These are phyloP conservation scores for Trileptium ribeirensis DNA, from an alignment of 2,888 invertebrate species.

Conservation along the genomic window DNA sequence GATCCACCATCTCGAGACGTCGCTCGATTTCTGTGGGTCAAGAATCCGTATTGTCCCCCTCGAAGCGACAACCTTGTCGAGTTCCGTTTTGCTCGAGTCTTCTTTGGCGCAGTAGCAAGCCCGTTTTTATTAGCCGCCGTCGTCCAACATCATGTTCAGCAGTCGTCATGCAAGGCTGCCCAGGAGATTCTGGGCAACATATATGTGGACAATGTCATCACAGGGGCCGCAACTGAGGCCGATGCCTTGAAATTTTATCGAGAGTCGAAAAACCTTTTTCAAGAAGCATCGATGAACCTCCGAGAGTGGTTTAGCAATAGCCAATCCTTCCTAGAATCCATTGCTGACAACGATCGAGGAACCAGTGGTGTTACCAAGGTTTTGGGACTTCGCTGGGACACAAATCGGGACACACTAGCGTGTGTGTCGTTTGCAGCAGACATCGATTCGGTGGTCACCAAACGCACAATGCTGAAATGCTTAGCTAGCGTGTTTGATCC, in stretches of 20 bases:
- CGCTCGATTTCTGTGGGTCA: slow-evolving; percentile 31
- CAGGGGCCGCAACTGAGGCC: not conserved
- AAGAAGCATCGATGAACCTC: not conserved
- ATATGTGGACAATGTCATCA: slow-evolving; percentile 31
- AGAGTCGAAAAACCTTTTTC: not conserved
- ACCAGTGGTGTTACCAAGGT: not conserved
- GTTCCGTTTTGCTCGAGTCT: slow-evolving; percentile 26
- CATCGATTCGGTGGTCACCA: not conserved
- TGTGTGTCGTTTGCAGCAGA: not conserved
- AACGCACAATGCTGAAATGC: not conserved
- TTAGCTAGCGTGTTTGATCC: not conserved
- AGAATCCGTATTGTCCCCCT: not conserved
- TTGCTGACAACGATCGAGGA: not conserved
- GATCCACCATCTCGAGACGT: slow-evolving; percentile 23
- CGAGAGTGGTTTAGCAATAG: not conserved
- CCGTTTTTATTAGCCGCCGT: slow-evolving; percentile 22
- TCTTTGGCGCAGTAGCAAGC: slow-evolving; percentile 29
- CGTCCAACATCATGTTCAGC: slow-evolving; percentile 5
- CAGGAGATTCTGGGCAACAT: slow-evolving; percentile 19
- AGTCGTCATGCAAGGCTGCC: not conserved
- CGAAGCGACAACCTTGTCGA: slow-evolving; percentile 21
- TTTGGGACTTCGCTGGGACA: not conserved
- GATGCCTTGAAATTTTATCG: not conserved
- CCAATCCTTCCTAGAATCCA: not conserved
- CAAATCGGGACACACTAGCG: not conserved